phyloP scores from a whole-genome alignment of 1,140 invertebrate species.

The Wasmannia auropunctata region DNA sequence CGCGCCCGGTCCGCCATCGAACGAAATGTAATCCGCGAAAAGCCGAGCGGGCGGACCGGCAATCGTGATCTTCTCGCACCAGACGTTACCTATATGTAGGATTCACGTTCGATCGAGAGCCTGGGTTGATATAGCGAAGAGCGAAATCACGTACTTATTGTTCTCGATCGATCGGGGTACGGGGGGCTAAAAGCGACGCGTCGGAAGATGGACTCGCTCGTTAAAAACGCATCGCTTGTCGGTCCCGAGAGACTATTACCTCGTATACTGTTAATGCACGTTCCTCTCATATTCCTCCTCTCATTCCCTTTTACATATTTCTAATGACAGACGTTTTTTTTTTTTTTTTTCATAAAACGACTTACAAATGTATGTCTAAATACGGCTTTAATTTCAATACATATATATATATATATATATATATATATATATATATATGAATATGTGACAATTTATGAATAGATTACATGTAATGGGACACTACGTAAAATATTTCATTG shows the following conservation, averaged over 20 bases:
- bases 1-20: slow-evolving; percentile 11
- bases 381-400: neutral
- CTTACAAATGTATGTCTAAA: neutral
- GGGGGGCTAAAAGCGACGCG: neutral
- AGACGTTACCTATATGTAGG: slow-evolving; percentile 48
- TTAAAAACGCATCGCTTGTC: slow-evolving; percentile 31
- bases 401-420: too few species aligned
- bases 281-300: neutral
- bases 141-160: slow-evolving; percentile 56
- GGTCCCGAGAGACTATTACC: neutral
- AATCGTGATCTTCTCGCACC: slow-evolving; percentile 60
- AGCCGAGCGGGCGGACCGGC: slow-evolving; percentile 42
- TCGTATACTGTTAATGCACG: neutral
- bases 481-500: neutral
- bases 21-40: slow-evolving; percentile 69
- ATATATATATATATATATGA: too few species aligned
- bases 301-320: neutral
- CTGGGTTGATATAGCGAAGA: slow-evolving; percentile 28
- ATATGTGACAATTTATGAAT: neutral
- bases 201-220: slow-evolving; percentile 9
- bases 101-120: slow-evolving; percentile 59
- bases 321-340: neutral
- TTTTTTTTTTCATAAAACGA: neutral
- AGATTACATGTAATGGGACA: neutral
- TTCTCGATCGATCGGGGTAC: slow-evolving; percentile 8